Percentiles rank a stretch among this genome's conserved stretches.
Conservation (phyloP, 2,113 vertebrate genomes). For the Trematocara zebra region DNA sequence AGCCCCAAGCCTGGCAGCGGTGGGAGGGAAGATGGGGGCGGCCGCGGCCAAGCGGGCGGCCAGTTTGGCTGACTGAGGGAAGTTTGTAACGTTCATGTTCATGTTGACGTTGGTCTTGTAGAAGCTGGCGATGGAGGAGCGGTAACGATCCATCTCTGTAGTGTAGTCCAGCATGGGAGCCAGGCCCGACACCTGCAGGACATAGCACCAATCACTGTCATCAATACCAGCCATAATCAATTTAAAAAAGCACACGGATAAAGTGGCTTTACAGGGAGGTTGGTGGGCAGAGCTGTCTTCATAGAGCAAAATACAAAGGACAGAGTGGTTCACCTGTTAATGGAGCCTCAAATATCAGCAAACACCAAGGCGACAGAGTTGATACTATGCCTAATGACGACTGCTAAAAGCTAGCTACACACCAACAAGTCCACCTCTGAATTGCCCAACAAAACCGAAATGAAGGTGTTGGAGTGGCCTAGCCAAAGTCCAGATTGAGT, state of each 20-base stretch:
- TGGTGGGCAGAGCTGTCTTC: not conserved
- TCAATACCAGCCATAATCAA: not conserved
- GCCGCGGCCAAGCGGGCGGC: constrained; percentile 76
- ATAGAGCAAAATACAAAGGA: not conserved
- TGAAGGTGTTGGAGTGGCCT: not conserved
- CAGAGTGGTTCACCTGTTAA: not conserved
- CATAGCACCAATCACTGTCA: not conserved
- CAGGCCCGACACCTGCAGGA: constrained; percentile 67
- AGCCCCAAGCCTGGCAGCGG: constrained; percentile 74
- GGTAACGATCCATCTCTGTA: constrained; percentile 90
- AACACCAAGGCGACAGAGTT: not conserved
- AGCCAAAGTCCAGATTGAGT: not conserved
- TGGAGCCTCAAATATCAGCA: not conserved
- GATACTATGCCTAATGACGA: not conserved
- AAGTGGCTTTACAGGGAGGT: not conserved
- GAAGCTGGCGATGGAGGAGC: constrained; percentile 89
- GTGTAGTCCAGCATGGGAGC: constrained; percentile 86
- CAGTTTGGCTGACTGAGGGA: constrained; percentile 88
- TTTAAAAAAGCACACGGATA: too few relatives aligned
- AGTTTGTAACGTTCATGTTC: constrained; percentile 80
- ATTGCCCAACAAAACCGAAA: not conserved
- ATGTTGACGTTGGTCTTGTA: constrained; percentile 86
- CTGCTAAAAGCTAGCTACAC: not conserved
- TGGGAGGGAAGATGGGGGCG: constrained; percentile 83
- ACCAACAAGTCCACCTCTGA: not conserved